Conservation (phyloP, 2,888 invertebrate species). For the Taphrorychus bicolor region DNA sequence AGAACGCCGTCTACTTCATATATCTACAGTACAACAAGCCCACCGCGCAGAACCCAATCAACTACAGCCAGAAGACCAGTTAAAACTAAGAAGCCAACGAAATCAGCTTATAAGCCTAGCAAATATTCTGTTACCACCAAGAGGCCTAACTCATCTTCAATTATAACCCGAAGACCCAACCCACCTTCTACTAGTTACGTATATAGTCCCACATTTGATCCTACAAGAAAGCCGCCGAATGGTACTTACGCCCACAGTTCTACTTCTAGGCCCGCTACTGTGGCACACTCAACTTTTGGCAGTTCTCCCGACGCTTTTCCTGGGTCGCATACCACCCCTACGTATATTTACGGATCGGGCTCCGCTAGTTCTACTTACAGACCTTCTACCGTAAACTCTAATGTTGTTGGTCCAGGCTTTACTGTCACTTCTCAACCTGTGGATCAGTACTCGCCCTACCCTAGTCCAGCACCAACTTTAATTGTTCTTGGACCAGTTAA, state of each 20-base stretch:
- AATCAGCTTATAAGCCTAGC: constrained; percentile 4
- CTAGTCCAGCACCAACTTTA: constrained; percentile 65
- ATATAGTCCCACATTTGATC: constrained; percentile 47
- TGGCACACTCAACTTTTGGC: constrained; percentile 31
- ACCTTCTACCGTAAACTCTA: constrained; percentile 45
- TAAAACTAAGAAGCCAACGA: constrained; percentile 42
- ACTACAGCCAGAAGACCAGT: constrained; percentile 60
- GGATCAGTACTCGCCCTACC: constrained; percentile 47
- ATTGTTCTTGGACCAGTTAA: constrained; percentile 66
- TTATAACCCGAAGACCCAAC: constrained; percentile 47
- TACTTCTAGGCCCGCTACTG: constrained; percentile 29
- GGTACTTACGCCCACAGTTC: constrained; percentile 58
- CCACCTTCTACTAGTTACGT: constrained; percentile 60
- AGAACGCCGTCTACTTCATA: constrained; percentile 62
- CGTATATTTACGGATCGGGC: constrained; percentile 16
- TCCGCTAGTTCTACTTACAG: constrained; percentile 23
- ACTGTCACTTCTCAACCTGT: constrained; percentile 49
- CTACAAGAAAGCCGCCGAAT: constrained; percentile 54
- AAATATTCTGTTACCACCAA: constrained; percentile 13
- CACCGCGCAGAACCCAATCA: constrained; percentile 46
- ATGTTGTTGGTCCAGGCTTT: constrained; percentile 51
- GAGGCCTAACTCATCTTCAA: constrained; percentile 6
- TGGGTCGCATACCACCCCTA: constrained; percentile 15
- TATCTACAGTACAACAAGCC: constrained; percentile 58
- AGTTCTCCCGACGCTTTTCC: constrained; percentile 32